A percentile compares a stretch with the other conserved stretches of the same genome.
Conservation (phyloP, 2,113 vertebrate species). For the Ptychochromis oligacanthus region DNA sequence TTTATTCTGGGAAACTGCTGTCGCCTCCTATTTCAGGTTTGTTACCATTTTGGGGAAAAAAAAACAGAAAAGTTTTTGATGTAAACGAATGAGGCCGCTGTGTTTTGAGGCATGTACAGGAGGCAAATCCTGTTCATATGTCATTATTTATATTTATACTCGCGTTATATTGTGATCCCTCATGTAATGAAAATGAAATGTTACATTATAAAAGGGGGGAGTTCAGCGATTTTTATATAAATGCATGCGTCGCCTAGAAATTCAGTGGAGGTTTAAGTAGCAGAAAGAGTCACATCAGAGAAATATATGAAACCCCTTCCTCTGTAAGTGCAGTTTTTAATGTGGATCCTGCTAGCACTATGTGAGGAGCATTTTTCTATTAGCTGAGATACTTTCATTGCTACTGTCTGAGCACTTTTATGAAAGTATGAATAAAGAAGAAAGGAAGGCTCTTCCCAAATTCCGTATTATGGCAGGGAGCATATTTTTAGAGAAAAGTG, state of each 20-base stretch:
- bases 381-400: not conserved
- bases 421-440: constrained; percentile 47
- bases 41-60: constrained; percentile 22
- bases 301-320: not conserved
- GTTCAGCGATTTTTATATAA: constrained; percentile 8
- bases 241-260: not conserved
- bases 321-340: constrained; percentile 18
- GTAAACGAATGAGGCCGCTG: not conserved
- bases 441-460: constrained; percentile 12
- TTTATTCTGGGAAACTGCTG: constrained; percentile 61
- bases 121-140: not conserved
- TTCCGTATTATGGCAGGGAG: constrained; percentile 30
- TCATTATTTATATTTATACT: constrained; percentile 9
- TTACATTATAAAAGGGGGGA: constrained; percentile 1
- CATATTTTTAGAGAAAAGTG: constrained; percentile 46
- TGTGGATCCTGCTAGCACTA: not conserved
- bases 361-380: constrained; percentile 8
- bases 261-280: not conserved
- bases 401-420: constrained; percentile 33
- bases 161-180: not conserved
- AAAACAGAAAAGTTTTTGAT: not conserved
- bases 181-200: constrained; percentile 19
- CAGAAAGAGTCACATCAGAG: not conserved
- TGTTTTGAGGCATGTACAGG: constrained; percentile 11
- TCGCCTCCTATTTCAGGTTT: constrained; percentile 60